phyloP scores from a whole-genome alignment of 2,888 invertebrate genomes.

The Barypeithes pellucidus region DNA sequence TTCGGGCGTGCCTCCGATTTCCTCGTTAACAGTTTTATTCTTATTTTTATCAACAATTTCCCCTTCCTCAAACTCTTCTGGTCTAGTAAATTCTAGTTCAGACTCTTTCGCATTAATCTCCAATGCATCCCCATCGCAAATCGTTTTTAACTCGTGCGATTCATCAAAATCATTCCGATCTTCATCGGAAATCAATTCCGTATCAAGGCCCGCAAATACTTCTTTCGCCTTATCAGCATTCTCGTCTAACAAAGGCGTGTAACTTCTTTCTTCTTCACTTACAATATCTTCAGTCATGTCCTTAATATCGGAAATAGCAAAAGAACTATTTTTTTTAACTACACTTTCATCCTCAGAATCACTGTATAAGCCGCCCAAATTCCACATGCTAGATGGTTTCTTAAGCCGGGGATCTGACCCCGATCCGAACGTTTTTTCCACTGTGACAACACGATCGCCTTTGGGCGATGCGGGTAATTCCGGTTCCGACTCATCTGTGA shows the following conservation, averaged over 20 bases:
- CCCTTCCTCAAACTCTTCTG: conserved; percentile 74
- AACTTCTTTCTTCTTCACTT: conserved; percentile 80
- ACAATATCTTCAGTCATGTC: conserved; percentile 77
- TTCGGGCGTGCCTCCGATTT: conserved; percentile 54
- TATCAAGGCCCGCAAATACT: conserved; percentile 75
- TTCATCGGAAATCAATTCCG: conserved; percentile 84
- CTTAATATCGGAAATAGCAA: conserved; percentile 66
- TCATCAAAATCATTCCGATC: conserved; percentile 80
- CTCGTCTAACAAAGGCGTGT: conserved; percentile 83
- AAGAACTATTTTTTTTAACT: conserved; percentile 62
- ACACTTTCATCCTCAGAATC: conserved; percentile 69
- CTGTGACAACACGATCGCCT: conserved; percentile 31
- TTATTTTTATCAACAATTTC: conserved; percentile 73
- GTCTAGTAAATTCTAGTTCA: conserved; percentile 68
- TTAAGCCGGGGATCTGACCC: conserved; percentile 47
- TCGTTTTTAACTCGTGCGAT: conserved; percentile 68
- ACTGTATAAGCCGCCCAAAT: conserved; percentile 64
- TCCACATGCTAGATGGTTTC: conserved; percentile 26
- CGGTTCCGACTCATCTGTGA: conserved; percentile 42
- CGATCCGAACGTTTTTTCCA: conserved; percentile 44
- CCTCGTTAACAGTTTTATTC: conserved; percentile 56
- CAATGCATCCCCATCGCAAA: conserved; percentile 69
- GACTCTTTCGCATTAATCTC: conserved; percentile 71
- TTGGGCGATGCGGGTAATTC: background rate
- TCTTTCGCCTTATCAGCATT: conserved; percentile 68